Evolutionary conservation across 1,140 invertebrate species (phyloP).

Genomic region (Drosophila saltans): DNA sequence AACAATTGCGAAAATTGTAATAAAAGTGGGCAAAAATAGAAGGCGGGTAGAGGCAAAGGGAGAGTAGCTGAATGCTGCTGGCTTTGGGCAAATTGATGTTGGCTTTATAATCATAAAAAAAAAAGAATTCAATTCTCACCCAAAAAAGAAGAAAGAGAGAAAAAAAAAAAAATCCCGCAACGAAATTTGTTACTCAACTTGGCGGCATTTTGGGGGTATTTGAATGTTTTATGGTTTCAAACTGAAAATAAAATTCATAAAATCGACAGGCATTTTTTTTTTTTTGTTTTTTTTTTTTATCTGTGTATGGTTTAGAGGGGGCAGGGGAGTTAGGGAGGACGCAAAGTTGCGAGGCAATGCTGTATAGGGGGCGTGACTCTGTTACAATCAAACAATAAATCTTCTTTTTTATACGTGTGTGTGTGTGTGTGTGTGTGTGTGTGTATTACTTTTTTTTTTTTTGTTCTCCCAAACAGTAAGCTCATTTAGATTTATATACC

Average conservation of each 20-base stretch:
- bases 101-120: conserved; percentile 69
- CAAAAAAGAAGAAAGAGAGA: conserved; percentile 57
- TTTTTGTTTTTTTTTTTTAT: too few species aligned
- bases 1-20: conserved; percentile 57
- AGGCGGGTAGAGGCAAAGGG: background rate
- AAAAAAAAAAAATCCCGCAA: conserved; percentile 64
- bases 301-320: background rate
- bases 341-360: too few species aligned
- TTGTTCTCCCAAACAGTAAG: conserved; percentile 58
- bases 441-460: conserved; percentile 25
- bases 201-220: conserved; percentile 50
- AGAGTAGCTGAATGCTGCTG: conserved; percentile 3
- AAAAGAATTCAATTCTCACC: conserved; percentile 51
- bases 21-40: conserved; percentile 33
- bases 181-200: conserved; percentile 19
- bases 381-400: conserved; percentile 77
- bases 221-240: conserved; percentile 74
- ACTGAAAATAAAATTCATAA: conserved; percentile 72
- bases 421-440: conserved; percentile 17
- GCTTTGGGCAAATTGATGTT: conserved; percentile 58
- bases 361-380: conserved; percentile 21
- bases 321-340: background rate
- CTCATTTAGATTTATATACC: conserved; percentile 77
- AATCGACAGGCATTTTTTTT: conserved; percentile 57
- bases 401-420: conserved; percentile 35